phyloP scores from a whole-genome alignment of 2,888 invertebrate genomes.

The Parthenolecanium corni region DNA sequence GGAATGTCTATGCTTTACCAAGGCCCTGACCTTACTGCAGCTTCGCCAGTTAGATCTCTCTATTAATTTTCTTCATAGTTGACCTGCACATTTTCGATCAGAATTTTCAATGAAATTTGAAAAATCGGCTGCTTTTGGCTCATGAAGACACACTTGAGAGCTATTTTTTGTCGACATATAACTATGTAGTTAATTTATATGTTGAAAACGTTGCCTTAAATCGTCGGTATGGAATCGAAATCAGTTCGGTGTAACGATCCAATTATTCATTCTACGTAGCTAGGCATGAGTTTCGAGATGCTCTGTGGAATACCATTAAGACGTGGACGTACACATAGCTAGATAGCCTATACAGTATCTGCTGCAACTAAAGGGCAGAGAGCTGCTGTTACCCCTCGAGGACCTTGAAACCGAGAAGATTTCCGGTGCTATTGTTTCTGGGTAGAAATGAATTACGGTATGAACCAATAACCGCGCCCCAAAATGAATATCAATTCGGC shows the following conservation, averaged over 20 bases:
- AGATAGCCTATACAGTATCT: too few species aligned
- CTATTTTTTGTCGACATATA: too few species aligned
- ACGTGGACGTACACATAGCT: too few species aligned
- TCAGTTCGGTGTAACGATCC: not conserved
- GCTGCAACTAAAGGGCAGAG: too few species aligned
- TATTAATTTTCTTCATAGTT: too few species aligned
- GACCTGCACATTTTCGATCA: too few species aligned
- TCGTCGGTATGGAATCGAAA: not conserved
- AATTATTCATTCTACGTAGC: conserved; percentile 21
- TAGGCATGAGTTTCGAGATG: not conserved
- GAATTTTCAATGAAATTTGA: too few species aligned
- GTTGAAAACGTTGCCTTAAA: not conserved
- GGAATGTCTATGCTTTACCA: too few species aligned
- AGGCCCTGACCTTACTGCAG: too few species aligned
- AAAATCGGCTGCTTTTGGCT: too few species aligned
- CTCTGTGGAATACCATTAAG: conserved; percentile 1
- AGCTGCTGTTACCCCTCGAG: not conserved
- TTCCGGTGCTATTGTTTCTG: conserved; percentile 26
- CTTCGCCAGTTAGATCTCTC: too few species aligned
- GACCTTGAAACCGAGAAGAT: conserved; percentile 22
- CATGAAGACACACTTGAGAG: too few species aligned
- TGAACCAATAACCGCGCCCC: conserved; percentile 24
- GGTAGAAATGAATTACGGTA: conserved; percentile 25
- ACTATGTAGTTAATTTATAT: conserved; percentile 5
- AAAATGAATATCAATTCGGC: conserved; percentile 25